A percentile compares a stretch with the other conserved stretches of the same genome.
Evolutionary conservation across 2,797 vertebrate species (phyloP).

Genomic region (Chelmon rostratus): DNA sequence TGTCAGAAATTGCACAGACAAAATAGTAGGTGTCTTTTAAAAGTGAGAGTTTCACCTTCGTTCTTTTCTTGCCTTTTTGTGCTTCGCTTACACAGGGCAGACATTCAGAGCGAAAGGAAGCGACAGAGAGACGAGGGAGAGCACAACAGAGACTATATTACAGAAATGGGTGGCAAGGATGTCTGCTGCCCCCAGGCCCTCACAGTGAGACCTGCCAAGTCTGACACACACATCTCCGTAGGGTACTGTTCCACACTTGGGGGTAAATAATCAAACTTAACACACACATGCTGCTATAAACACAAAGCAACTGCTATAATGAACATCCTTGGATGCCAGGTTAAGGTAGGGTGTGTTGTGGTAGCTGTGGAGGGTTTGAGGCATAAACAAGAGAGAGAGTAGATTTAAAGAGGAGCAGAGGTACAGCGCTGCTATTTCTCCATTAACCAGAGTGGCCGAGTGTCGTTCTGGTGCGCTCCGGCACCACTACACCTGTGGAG

Average conservation of each 20-base stretch:
- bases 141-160: not conserved
- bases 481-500: not conserved
- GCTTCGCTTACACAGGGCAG: not conserved
- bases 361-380: constrained; percentile 22
- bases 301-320: constrained; percentile 6
- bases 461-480: too few relatives aligned
- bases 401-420: constrained; percentile 1
- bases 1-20: constrained; percentile 40
- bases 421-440: too few relatives aligned
- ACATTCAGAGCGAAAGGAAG: not conserved
- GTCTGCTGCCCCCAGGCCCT: not conserved
- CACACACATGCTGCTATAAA: constrained; percentile 12
- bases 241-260: not conserved
- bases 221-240: constrained; percentile 13
- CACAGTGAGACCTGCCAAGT: constrained; percentile 12
- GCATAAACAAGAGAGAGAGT: constrained; percentile 39
- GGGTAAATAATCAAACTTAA: constrained; percentile 26
- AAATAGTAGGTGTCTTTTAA: constrained; percentile 46
- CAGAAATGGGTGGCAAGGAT: constrained; percentile 9
- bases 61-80: not conserved
- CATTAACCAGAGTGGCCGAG: too few relatives aligned
- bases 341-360: not conserved
- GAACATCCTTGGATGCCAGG: constrained; percentile 11
- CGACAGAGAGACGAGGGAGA: not conserved
- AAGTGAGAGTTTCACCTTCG: constrained; percentile 33